Evolutionary conservation across 1,140 invertebrate species (phyloP), one percentile per base, ranked within the genome.

Genomic region (Drosophila saltans): DNA sequence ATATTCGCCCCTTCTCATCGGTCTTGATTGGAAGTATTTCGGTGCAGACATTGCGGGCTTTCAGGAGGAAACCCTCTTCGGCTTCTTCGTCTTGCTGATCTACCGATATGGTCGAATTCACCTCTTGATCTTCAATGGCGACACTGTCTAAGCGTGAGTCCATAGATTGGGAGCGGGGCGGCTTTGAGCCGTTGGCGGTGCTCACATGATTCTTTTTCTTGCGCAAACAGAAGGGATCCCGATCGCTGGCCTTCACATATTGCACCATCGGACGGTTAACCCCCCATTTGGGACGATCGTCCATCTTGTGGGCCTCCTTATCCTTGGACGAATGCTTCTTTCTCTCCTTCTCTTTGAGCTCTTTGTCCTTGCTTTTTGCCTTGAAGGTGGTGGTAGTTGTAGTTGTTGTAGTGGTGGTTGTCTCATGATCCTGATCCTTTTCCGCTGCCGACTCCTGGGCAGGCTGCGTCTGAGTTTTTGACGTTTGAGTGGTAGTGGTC

Each of bases 201-300:
- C 68, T 64, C 3, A 64, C 72, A 9, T 91, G 83, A 56, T 81
- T 82, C 61, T 92, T 92, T 69, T 91, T 91, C 30, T 92, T 92
- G 30, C 91, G 78, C 66, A 92, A 69, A 21, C 88, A 95, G 72
- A 95, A 93, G 0, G 94, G 95, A 92, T 96, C 95, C 70, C 95
- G 94, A 80, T 96, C 95, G 72, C 95, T 95, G 82, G 95, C 95
- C 65, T 95, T 96, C 11, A 95, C 92, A 74, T 95, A 96, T 62
- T 95, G 93, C 4, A 94, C 95, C 9, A 94, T 93, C 11, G 95
- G 95, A 26, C 94, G 93, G 81, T 94, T 95, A 2, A 93, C 94
- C 8, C 94, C 94, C 94, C 94, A 95, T 78, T 94, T 94, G 0
- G 94, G 94, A 4, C 94, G 92, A 60, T 94, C 94, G 55, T 93